A percentile compares a stretch with the other conserved stretches of the same genome.
These are phyloP conservation scores for Gallinago jamesoni DNA, from an alignment of 2,113 vertebrate genomes.

Conservation along the genomic window DNA sequence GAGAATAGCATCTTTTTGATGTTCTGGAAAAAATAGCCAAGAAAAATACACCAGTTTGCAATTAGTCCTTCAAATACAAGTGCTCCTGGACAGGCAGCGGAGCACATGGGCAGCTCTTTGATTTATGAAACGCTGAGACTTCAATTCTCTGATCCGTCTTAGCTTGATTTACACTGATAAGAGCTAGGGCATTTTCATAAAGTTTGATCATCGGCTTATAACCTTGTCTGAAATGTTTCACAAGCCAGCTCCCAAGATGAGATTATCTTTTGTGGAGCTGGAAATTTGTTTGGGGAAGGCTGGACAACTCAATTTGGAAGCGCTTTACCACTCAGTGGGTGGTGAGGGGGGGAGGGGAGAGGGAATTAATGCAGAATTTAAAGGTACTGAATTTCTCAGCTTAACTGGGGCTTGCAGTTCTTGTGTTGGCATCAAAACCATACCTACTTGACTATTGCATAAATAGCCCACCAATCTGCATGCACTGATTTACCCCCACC, in stretches of 20 bases:
- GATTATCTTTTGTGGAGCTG: background rate
- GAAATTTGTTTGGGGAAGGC: background rate
- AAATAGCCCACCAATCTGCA: background rate
- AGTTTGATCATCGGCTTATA: background rate
- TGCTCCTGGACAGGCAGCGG: background rate
- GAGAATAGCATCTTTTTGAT: background rate
- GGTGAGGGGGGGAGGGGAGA: rapidly evolving
- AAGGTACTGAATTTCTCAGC: background rate
- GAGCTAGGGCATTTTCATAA: background rate
- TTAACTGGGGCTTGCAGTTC: background rate
- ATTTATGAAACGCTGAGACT: background rate
- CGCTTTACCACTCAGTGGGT: background rate
- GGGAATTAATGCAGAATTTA: background rate
- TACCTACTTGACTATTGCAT: background rate
- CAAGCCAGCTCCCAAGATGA: background rate
- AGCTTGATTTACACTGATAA: background rate
- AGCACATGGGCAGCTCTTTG: background rate
- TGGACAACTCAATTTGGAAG: background rate
- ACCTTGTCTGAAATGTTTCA: background rate
- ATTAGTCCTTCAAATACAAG: background rate
- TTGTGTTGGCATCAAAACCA: background rate
- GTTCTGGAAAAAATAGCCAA: background rate
- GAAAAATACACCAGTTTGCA: background rate
- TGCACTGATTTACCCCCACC: background rate
- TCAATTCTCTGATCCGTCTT: background rate